These are phyloP conservation scores for Tachina grossa DNA, from an alignment of 2,888 invertebrate genomes.

Conservation along the genomic window DNA sequence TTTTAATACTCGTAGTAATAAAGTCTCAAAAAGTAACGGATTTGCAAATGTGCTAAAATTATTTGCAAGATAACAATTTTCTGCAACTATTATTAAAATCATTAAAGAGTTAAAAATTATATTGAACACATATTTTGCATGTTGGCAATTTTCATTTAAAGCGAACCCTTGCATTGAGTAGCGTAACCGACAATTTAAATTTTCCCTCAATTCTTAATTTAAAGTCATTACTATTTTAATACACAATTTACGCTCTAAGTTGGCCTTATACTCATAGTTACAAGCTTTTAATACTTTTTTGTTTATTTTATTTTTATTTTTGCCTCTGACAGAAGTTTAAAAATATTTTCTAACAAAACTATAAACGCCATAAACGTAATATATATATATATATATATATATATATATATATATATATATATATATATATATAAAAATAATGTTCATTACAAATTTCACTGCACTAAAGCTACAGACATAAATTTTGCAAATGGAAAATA, in stretches of 20 bases:
- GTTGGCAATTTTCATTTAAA: neutral
- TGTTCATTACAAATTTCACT: conserved; percentile 44
- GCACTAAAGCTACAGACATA: conserved; percentile 4
- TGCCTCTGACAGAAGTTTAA: neutral
- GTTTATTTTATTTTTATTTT: neutral
- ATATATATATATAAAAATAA: too few species aligned
- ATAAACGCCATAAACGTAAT: conserved; percentile 49
- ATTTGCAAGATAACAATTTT: too few species aligned
- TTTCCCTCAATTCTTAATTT: conserved; percentile 5
- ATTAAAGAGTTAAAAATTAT: too few species aligned
- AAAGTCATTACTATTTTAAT: conserved; percentile 17
- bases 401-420: too few species aligned
- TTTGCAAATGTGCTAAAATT: too few species aligned
- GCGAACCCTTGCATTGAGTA: neutral
- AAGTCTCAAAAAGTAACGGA: too few species aligned
- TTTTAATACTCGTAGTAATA: too few species aligned
- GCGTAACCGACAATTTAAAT: conserved; percentile 4
- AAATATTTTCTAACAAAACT: conserved; percentile 46
- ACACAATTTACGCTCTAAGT: conserved; percentile 24
- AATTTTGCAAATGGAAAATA: neutral
- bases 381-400: too few species aligned
- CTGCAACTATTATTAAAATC: too few species aligned
- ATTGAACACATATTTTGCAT: neutral
- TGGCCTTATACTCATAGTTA: neutral
- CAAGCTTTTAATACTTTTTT: neutral